These are phyloP conservation scores for Balearica regulorum DNA, from an alignment of 2,797 vertebrate species.

Conservation along the genomic window DNA sequence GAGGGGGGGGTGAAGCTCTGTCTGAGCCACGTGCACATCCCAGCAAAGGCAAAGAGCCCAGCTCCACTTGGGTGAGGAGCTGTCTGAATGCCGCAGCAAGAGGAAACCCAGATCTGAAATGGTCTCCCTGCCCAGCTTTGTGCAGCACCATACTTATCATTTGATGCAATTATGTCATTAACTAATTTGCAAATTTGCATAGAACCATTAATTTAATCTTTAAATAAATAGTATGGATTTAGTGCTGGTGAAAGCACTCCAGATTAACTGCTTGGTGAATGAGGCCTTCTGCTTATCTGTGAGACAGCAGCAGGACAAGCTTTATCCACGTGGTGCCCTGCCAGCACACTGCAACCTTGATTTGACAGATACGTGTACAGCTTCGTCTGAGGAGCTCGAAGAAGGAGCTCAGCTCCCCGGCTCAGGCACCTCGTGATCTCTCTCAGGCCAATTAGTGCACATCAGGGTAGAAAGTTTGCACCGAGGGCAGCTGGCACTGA, in stretches of 20 bases:
- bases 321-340: neutral
- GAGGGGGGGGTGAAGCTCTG: neutral
- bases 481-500: neutral
- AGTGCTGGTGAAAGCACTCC: neutral
- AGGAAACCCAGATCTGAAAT: neutral
- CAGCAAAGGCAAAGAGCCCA: neutral
- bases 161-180: constrained; percentile 52
- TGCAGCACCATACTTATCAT: constrained; percentile 6
- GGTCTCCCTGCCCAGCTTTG: neutral
- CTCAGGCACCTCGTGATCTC: neutral
- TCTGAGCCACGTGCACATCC: neutral
- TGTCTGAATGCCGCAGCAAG: neutral
- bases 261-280: constrained; percentile 28
- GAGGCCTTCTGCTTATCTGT: constrained; percentile 1
- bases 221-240: constrained; percentile 51
- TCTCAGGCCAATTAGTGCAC: neutral
- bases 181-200: constrained; percentile 36
- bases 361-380: neutral
- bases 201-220: constrained; percentile 45
- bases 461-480: neutral
- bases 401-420: neutral
- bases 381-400: neutral
- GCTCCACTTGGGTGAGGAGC: neutral
- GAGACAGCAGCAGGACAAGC: constrained; percentile 15
- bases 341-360: neutral